Base-by-base conservation (phyloP, 2,113 vertebrate species). In the Ivindomyrus marchei region DNA sequence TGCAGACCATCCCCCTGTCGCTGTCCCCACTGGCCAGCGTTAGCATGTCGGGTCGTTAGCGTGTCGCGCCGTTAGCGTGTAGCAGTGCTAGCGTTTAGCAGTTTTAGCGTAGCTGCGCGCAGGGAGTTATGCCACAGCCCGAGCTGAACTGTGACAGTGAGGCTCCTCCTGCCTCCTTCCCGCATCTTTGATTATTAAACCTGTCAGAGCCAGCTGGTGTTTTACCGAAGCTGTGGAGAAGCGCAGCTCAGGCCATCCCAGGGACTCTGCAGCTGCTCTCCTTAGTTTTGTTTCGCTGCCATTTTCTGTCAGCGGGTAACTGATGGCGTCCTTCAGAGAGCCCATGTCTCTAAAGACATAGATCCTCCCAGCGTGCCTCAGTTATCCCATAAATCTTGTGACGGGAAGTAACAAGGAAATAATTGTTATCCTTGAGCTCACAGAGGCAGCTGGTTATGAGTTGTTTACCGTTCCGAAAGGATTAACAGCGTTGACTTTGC, bases 321-420 rank as follows among this genome's bases (percentile, higher is more conserved):
- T 52, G 74, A 52, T 52, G 46, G 15, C 42, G 21, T 89, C 87
- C 88, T 89, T 47, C 47, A 53, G 66, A 77, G 77, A 52, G 11
- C 46, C 88, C 21, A 3, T 52, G 7, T 49, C n/a, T 39, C 46
- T 21, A 15, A 53, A 89, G 88, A 49, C 24, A 2, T 36, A 39
- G 31, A 10, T 74, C 46, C 15, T 50, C 27, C 19, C 13, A 15
- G n/a, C 46, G 7, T 52, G 6, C 47, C 49, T 77, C 27, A 89
- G n/a, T 53, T 89, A 80, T 80, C 47, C 66, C 42, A 49, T 88
- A 88, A 88, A 88, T 70, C 62, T 88, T 21, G n/a, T 27, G 24
- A 50, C 56, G 15, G 17, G 13, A 13, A 31, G 88, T 19, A 74
- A 88, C 42, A 70, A 66, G 56, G n/a, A 88, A 49, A 88, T 88